Conservation (phyloP, 1,140 invertebrate species). For the Pseudomyrmex gracilis region DNA sequence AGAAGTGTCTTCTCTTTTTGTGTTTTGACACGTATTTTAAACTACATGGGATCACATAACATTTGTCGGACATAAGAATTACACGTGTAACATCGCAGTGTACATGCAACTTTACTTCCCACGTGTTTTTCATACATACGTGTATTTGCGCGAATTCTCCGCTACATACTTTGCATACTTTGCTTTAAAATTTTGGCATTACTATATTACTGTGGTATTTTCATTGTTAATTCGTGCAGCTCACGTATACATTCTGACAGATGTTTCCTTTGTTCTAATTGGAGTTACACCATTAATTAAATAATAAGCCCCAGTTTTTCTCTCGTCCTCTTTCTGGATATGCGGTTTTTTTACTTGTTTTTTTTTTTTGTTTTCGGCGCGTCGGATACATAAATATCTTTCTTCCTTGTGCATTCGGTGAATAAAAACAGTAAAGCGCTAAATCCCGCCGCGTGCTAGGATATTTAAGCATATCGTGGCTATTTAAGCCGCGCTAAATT, state of each 20-base stretch:
- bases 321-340: not conserved
- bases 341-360: not conserved
- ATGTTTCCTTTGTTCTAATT: conserved; percentile 14
- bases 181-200: conserved; percentile 19
- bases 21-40: too few relatives aligned
- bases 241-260: not conserved
- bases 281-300: not conserved
- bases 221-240: conserved; percentile 2
- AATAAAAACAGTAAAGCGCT: not conserved
- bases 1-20: too few relatives aligned
- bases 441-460: not conserved
- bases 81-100: not conserved
- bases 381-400: not conserved
- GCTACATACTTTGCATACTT: conserved; percentile 15
- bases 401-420: not conserved
- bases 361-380: conserved; percentile 2
- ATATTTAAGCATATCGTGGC: not conserved
- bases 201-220: not conserved
- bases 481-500: not conserved
- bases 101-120: not conserved
- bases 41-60: not conserved
- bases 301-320: conserved; percentile 4
- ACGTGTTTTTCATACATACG: not conserved
- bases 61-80: not conserved
- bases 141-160: conserved; percentile 6